A percentile compares a stretch with the other conserved stretches of the same genome.
These are phyloP conservation scores for Cremastinae sp. DNA, from an alignment of 2,888 invertebrate genomes.

Conservation along the genomic window DNA sequence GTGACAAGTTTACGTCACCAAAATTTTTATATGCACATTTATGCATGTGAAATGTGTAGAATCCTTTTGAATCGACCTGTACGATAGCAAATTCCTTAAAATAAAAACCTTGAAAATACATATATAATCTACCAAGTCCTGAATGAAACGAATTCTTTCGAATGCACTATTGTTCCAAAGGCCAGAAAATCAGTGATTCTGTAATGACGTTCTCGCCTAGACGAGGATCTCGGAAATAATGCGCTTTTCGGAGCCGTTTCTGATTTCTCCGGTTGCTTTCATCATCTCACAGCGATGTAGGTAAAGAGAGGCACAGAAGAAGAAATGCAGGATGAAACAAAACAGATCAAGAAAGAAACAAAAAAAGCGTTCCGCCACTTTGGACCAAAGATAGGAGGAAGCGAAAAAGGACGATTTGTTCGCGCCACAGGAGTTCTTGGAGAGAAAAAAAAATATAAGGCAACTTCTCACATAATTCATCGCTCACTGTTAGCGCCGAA, in stretches of 20 bases:
- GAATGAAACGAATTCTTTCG: too few relatives aligned
- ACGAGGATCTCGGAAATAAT: too few relatives aligned
- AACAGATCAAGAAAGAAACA: constrained; percentile 55
- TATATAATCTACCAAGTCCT: too few relatives aligned
- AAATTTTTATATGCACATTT: too few relatives aligned
- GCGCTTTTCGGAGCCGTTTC: constrained; percentile 17
- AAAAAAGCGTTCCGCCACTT: constrained; percentile 54
- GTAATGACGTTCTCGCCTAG: background rate
- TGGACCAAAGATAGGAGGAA: constrained; percentile 41
- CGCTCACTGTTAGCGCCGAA: constrained; percentile 40
- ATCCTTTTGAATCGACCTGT: too few relatives aligned
- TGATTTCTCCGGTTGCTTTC: constrained; percentile 39
- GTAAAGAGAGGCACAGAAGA: constrained; percentile 47
- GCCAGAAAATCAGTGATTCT: background rate
- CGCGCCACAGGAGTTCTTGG: constrained; percentile 77
- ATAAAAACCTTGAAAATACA: too few relatives aligned
- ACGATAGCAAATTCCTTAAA: too few relatives aligned
- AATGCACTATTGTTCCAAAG: too few relatives aligned
- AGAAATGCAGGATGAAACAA: constrained; percentile 55
- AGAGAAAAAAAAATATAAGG: constrained; percentile 72
- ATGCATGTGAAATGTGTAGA: too few relatives aligned
- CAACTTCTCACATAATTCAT: constrained; percentile 79
- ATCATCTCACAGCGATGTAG: constrained; percentile 19
- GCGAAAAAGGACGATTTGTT: constrained; percentile 77
- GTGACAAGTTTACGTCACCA: too few relatives aligned